Conservation (phyloP, 2,888 invertebrate genomes). For the Orchesellides sinensis region DNA sequence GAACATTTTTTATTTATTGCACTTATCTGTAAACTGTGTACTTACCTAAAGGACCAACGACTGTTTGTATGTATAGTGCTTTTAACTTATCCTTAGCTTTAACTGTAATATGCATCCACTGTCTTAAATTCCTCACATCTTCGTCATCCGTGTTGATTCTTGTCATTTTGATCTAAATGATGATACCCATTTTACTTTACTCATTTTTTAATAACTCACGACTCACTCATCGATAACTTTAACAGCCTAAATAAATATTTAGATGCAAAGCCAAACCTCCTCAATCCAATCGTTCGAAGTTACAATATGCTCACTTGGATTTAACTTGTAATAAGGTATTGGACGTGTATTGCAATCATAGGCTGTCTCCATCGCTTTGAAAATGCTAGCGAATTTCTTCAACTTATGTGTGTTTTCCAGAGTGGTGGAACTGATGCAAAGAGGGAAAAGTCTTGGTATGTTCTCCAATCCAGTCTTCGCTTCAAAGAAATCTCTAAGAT, state of each 20-base stretch:
- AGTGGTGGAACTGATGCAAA: not conserved
- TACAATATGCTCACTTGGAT: not conserved
- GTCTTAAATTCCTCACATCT: slow-evolving; percentile 27
- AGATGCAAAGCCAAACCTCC: too few species aligned
- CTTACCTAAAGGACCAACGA: slow-evolving; percentile 22
- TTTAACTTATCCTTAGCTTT: not conserved
- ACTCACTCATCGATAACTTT: too few species aligned
- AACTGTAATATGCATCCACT: slow-evolving; percentile 14
- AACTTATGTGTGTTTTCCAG: not conserved
- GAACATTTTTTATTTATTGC: too few species aligned
- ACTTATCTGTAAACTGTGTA: not conserved
- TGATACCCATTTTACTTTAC: too few species aligned
- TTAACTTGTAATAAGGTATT: not conserved
- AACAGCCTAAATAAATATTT: too few species aligned
- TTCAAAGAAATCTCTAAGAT: not conserved
- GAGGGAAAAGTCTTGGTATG: slow-evolving; percentile 5
- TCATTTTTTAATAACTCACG: too few species aligned
- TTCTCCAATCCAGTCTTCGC: not conserved
- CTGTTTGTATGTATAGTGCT: slow-evolving; percentile 6
- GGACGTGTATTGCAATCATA: not conserved
- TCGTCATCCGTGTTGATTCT: slow-evolving; percentile 27
- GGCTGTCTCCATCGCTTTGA: not conserved
- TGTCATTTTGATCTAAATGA: not conserved
- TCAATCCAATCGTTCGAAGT: slow-evolving; percentile 6
- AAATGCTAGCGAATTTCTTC: not conserved